These are phyloP conservation scores for Alcedo atthis DNA, from an alignment of 2,797 vertebrate genomes.

Conservation along the genomic window DNA sequence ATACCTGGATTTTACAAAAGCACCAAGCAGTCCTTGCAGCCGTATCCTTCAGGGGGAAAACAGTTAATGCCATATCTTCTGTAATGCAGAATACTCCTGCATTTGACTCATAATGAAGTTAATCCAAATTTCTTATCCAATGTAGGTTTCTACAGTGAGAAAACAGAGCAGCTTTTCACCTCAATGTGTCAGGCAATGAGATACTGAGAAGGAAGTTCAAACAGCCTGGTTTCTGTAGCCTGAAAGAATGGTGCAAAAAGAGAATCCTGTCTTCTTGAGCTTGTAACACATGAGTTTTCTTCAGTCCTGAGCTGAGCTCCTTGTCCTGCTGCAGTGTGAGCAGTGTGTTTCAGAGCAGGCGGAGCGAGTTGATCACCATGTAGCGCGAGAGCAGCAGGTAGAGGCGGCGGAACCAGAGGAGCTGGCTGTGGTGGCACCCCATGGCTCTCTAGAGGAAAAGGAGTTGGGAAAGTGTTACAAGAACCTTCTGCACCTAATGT, in stretches of 20 bases:
- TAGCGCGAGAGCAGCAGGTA: conserved; percentile 91
- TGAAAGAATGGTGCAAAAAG: not conserved
- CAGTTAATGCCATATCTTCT: not conserved
- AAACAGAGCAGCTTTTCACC: not conserved
- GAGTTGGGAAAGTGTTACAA: not conserved
- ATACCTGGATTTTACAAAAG: not conserved
- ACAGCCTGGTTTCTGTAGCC: not conserved
- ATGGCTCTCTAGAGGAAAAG: conserved; percentile 86
- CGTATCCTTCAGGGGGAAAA: not conserved
- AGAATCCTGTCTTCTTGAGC: not conserved
- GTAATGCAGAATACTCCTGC: not conserved
- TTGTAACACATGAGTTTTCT: not conserved
- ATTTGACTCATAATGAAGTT: not conserved
- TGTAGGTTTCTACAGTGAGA: not conserved
- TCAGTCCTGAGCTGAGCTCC: not conserved
- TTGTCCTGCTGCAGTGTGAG: not conserved
- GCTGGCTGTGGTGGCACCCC: conserved; percentile 89
- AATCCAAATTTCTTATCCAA: not conserved
- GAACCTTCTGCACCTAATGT: not conserved
- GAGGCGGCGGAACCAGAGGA: conserved; percentile 92
- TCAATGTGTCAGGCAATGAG: not conserved
- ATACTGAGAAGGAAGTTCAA: not conserved
- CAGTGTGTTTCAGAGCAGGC: conserved; percentile 72
- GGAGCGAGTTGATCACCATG: conserved; percentile 92
- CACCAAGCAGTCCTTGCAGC: not conserved